Evolutionary conservation across 2,888 invertebrate genomes (phyloP).

Genomic region (Eupithecia insigniata): DNA sequence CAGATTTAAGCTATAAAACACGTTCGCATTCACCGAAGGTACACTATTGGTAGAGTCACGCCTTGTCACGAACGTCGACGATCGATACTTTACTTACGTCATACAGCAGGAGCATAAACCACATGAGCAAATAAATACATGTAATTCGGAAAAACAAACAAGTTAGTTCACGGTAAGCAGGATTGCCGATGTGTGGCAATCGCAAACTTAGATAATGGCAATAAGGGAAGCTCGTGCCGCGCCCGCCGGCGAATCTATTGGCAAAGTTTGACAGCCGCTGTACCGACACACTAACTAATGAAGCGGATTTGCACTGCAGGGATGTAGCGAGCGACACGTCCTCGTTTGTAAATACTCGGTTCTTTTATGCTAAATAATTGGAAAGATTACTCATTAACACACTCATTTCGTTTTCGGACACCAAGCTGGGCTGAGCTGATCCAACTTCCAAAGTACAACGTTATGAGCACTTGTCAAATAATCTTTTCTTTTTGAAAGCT

Average conservation of each 20-base stretch:
- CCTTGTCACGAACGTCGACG: conserved; percentile 10
- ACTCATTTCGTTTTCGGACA: not conserved
- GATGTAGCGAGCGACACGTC: not conserved
- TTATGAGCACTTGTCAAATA: not conserved
- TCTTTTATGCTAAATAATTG: not conserved
- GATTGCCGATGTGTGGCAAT: conserved; percentile 39
- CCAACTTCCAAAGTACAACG: not conserved
- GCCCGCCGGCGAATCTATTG: conserved; percentile 47
- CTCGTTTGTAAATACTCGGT: not conserved
- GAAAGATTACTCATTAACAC: not conserved
- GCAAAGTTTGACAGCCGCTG: conserved; percentile 55
- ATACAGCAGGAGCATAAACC: conserved; percentile 14
- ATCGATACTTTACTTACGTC: conserved; percentile 11
- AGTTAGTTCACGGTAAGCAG: conserved; percentile 29
- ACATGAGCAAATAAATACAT: conserved; percentile 24
- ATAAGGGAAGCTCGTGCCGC: conserved; percentile 33
- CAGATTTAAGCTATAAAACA: conserved; percentile 5
- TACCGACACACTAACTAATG: conserved; percentile 34
- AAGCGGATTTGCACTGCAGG: conserved; percentile 15
- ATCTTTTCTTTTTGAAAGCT: not conserved
- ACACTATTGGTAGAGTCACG: conserved; percentile 2
- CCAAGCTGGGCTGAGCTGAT: not conserved
- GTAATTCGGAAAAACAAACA: conserved; percentile 41
- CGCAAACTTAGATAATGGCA: conserved; percentile 51
- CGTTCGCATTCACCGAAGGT: not conserved